Conservation (phyloP, 2,797 vertebrate genomes). For the Rhabdomys pumilio region DNA sequence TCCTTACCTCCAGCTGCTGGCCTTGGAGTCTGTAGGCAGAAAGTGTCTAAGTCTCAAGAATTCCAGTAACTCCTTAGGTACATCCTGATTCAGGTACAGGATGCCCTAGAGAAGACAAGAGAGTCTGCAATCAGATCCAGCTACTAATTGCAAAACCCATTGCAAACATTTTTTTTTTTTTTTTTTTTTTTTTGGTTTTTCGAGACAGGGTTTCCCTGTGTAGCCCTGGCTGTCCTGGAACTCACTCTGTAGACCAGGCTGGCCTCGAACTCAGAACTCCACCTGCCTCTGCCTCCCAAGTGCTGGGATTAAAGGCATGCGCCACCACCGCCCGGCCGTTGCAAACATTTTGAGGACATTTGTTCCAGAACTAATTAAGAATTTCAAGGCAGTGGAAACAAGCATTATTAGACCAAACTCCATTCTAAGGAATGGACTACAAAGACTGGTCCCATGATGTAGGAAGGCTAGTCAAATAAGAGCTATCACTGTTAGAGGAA, state of each 20-base stretch:
- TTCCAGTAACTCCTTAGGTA: slow-evolving; percentile 90
- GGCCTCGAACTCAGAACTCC: too few relatives aligned
- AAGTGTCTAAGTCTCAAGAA: slow-evolving; percentile 88
- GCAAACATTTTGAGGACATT: neutral
- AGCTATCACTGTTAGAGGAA: too few relatives aligned
- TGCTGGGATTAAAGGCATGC: too few relatives aligned
- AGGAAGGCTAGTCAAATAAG: neutral
- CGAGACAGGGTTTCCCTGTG: too few relatives aligned
- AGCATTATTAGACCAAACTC: neutral
- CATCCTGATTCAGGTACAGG: slow-evolving; percentile 86
- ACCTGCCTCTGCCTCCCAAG: too few relatives aligned
- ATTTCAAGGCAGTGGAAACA: slow-evolving; percentile 1
- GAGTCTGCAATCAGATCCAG: neutral
- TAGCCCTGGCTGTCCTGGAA: too few relatives aligned
- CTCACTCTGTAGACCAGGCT: too few relatives aligned
- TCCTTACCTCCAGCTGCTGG: slow-evolving; percentile 73
- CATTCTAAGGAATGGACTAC: neutral
- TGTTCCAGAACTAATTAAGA: neutral
- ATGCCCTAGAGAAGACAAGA: slow-evolving; percentile 85
- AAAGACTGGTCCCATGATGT: neutral
- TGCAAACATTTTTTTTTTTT: neutral
- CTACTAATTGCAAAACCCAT: neutral
- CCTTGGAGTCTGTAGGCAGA: slow-evolving; percentile 78
- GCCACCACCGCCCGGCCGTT: too few relatives aligned
- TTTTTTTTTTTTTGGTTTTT: too few relatives aligned